Conservation (phyloP, 1,140 invertebrate species). For the Pollicipes pollicipes region DNA sequence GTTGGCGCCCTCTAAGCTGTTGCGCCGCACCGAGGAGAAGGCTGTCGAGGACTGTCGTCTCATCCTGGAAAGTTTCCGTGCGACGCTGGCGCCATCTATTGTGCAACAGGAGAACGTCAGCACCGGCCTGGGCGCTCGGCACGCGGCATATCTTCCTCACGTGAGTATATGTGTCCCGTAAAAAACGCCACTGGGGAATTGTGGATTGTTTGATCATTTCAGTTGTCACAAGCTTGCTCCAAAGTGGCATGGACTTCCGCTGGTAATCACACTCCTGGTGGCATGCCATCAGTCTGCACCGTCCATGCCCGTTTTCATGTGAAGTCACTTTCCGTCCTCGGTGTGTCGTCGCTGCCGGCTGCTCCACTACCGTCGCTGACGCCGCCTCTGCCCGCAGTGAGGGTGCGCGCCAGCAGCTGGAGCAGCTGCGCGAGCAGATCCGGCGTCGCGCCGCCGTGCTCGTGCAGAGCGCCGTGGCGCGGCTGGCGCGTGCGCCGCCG, state of each 20-base stretch:
- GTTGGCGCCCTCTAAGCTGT: constrained; percentile 52
- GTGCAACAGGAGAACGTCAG: constrained; percentile 18
- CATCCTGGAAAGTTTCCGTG: constrained; percentile 44
- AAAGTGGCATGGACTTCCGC: no score
- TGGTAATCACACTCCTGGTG: no score
- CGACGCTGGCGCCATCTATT: constrained; percentile 24
- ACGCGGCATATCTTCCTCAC: constrained; percentile 77
- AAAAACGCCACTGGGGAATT: neutral
- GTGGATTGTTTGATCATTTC: neutral
- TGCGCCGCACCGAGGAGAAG: constrained; percentile 58
- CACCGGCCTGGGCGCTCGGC: constrained; percentile 72
- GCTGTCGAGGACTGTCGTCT: constrained; percentile 57
- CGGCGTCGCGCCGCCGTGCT: constrained; percentile 50
- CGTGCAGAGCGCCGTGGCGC: constrained; percentile 63
- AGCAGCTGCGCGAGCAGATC: constrained; percentile 54
- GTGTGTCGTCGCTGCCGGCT: no score
- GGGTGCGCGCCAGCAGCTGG: constrained; percentile 71
- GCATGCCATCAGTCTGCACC: no score
- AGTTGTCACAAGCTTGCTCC: constrained; percentile 1
- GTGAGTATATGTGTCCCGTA: no score
- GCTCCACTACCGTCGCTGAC: no score
- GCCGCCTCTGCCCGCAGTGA: constrained; percentile 40
- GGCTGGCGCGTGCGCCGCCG: constrained; percentile 51
- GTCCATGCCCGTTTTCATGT: no score
- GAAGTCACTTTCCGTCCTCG: no score